phyloP scores from a whole-genome alignment of 2,113 vertebrate genomes.

The Plecturocebus donacophilus region DNA sequence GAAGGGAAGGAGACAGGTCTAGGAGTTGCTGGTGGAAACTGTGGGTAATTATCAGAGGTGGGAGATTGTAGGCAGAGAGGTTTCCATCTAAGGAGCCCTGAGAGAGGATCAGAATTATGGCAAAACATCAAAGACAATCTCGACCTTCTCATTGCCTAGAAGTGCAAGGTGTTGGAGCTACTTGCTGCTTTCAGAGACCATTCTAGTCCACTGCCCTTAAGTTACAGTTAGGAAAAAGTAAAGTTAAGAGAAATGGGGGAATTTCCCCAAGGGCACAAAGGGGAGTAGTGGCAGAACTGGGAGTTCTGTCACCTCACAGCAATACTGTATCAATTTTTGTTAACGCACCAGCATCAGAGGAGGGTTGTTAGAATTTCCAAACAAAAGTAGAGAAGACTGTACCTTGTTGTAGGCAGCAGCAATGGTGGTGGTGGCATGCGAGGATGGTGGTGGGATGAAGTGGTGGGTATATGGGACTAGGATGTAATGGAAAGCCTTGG shows the following conservation, averaged over 20 bases:
- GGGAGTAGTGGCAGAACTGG: neutral
- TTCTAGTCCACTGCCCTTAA: conserved; percentile 1
- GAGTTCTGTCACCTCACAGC: neutral
- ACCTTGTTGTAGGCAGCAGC: neutral
- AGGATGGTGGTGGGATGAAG: neutral
- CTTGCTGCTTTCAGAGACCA: neutral
- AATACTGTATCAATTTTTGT: neutral
- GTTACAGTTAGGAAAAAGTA: neutral
- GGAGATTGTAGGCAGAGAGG: neutral
- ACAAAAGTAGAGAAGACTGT: neutral
- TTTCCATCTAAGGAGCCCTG: conserved; percentile 2
- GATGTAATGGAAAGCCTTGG: neutral
- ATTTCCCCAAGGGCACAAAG: neutral
- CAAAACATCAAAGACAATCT: conserved; percentile 16
- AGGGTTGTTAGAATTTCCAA: neutral
- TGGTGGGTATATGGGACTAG: neutral
- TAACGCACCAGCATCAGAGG: neutral
- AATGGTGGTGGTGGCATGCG: neutral
- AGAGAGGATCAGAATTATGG: neutral
- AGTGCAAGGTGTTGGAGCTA: neutral
- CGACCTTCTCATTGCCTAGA: conserved; percentile 2
- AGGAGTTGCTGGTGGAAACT: neutral
- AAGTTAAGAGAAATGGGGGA: neutral
- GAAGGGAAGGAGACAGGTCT: neutral
- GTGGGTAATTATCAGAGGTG: neutral